A percentile compares a stretch with the other conserved stretches of the same genome.
Conservation (phyloP, 2,888 invertebrate species). For the Argyra leucocephala region DNA sequence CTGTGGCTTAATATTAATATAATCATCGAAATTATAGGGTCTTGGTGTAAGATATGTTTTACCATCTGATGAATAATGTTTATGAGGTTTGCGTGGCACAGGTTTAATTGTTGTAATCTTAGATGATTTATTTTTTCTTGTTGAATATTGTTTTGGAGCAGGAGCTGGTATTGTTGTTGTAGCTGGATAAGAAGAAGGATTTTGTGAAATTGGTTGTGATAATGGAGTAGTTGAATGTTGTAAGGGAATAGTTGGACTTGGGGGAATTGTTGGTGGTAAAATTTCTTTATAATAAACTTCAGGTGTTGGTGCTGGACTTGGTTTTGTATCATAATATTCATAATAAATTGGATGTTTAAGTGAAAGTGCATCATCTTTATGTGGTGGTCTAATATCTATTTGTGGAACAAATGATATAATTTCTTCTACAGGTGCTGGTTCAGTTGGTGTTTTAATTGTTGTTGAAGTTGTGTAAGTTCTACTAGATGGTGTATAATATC, state of each 20-base stretch:
- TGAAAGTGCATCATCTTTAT: constrained; percentile 29
- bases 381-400: constrained; percentile 25
- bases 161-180: not conserved
- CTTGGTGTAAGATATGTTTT: constrained; percentile 16
- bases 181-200: not conserved
- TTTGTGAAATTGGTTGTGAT: not conserved
- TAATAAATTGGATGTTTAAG: constrained; percentile 43
- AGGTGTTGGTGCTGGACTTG: constrained; percentile 20
- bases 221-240: constrained; percentile 13
- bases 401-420: constrained; percentile 35
- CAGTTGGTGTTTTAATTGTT: constrained; percentile 34
- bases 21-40: constrained; percentile 27
- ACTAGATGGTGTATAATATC: not conserved
- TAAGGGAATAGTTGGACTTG: constrained; percentile 20
- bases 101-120: constrained; percentile 15
- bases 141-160: not conserved
- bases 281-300: constrained; percentile 33
- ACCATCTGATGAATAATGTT: constrained; percentile 10
- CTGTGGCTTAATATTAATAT: constrained; percentile 47
- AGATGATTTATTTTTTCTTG: not conserved
- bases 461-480: constrained; percentile 48
- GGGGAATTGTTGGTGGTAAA: constrained; percentile 24
- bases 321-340: constrained; percentile 43
- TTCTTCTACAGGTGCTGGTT: constrained; percentile 32
- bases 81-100: constrained; percentile 15